Conservation (phyloP, 1,140 invertebrate genomes). For the Vanessa atalanta region DNA sequence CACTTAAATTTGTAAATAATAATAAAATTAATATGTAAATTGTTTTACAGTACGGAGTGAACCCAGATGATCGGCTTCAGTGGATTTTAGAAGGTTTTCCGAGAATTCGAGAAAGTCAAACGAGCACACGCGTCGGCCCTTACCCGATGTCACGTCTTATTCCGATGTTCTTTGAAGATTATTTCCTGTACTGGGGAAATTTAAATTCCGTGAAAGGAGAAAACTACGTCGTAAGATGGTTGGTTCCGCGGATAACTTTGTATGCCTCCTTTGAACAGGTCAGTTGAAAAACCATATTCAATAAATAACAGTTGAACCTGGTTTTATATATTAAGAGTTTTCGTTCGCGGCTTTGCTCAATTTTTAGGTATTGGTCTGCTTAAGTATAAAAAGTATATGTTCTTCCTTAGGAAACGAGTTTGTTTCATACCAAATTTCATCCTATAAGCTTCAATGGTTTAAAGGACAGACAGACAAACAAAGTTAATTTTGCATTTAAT, state of each 20-base stretch:
- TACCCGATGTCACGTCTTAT: constrained; percentile 79
- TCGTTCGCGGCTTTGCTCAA: no score
- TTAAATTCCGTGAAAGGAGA: constrained; percentile 52
- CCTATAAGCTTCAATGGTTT: no score
- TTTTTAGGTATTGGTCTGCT: no score
- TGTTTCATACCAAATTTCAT: no score
- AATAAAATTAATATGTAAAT: neutral
- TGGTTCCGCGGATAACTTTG: constrained; percentile 57
- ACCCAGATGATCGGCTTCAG: constrained; percentile 75
- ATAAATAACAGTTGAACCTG: neutral
- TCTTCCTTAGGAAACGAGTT: no score
- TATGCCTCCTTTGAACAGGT: constrained; percentile 68
- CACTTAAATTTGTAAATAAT: no score
- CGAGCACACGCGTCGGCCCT: constrained; percentile 75
- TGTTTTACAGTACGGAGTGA: constrained; percentile 77
- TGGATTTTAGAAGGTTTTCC: constrained; percentile 78
- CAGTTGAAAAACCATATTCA: neutral
- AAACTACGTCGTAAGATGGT: constrained; percentile 55
- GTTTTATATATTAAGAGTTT: no score
- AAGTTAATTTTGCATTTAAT: no score
- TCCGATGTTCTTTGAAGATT: constrained; percentile 81
- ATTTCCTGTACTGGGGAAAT: constrained; percentile 87
- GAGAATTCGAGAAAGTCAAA: constrained; percentile 76
- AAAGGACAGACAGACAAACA: no score
- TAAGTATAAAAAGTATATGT: no score